Base-by-base conservation (phyloP, 2,113 vertebrate species). In the Petrocephalus microphthalmus region DNA sequence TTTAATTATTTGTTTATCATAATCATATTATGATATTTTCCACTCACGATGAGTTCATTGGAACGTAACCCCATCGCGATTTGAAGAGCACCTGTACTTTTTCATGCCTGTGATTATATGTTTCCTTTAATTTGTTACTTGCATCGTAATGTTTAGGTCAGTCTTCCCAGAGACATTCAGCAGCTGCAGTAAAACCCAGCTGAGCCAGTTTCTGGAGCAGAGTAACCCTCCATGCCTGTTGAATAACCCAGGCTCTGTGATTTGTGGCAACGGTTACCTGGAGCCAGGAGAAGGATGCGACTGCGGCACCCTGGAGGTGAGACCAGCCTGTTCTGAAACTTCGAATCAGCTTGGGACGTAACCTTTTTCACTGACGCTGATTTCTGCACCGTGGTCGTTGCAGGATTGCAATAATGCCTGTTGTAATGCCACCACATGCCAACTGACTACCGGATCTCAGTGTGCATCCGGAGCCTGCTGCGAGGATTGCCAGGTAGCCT, bases 201-300 rank as follows among this genome's bases (percentile, higher is more conserved):
- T 98, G 47, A 93, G 95, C 83, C 88, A 92, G 0, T 98, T 97
- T 88, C 87, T 97, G 22, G 91, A 92, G 15, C 93, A 94, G 2
- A 93, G 93, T 4, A 94, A 88, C 25, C 95, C 96, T 0, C 74
- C 45, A 87, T 98, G 98, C 89, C 89, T 98, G 91, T 88, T 91
- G 88, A 94, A 96, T 0, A n/a, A 71, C 0, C 97, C 96, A 0
- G 85, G 88, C 42, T 91, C 91, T 0, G 94, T 96, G 0, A 91
- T 92, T 89, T 98, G 98, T 0, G 97, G 97, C 15, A 97, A 99
- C 87, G 93, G 89, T 87, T 94, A 98, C 0, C 90, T 98, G 91
- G 98, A 99, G 83, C 91, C 89, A 0, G 97, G 97, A n/a, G 98
- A 99, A 91, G 94, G 98, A 88, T 99, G 98, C 0, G 98, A 99